phyloP scores from a whole-genome alignment of 2,113 vertebrate genomes.

The Hippocampus comes region DNA sequence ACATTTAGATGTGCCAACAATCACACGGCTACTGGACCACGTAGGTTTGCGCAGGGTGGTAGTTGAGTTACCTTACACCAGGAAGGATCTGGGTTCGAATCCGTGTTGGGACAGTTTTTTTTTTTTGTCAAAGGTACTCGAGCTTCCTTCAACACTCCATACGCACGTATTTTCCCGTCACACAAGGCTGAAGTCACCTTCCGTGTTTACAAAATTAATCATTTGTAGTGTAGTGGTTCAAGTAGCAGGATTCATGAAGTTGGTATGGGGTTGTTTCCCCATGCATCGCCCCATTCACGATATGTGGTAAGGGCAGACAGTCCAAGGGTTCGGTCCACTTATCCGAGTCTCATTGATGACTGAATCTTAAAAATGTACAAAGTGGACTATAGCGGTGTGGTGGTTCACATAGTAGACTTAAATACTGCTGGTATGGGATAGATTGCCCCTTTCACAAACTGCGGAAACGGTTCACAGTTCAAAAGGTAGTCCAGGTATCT shows the following conservation, averaged over 20 bases:
- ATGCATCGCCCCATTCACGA: not conserved
- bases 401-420: no score
- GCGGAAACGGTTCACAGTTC: no score
- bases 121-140: not conserved
- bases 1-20: conserved; percentile 67
- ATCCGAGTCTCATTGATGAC: no score
- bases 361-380: no score
- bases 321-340: no score
- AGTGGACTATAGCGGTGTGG: no score
- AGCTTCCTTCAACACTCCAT: not conserved
- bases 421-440: no score
- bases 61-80: not conserved
- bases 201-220: not conserved
- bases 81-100: not conserved
- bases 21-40: conserved; percentile 52
- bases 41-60: conserved; percentile 23
- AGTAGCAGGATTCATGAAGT: not conserved
- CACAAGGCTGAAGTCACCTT: not conserved
- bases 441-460: no score
- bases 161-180: not conserved
- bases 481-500: no score
- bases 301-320: not conserved
- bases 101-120: not conserved
- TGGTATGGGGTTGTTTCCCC: not conserved
- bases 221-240: not conserved